Evolutionary conservation across 2,888 invertebrate genomes (phyloP).

Genomic region (Xylota sylvarum): DNA sequence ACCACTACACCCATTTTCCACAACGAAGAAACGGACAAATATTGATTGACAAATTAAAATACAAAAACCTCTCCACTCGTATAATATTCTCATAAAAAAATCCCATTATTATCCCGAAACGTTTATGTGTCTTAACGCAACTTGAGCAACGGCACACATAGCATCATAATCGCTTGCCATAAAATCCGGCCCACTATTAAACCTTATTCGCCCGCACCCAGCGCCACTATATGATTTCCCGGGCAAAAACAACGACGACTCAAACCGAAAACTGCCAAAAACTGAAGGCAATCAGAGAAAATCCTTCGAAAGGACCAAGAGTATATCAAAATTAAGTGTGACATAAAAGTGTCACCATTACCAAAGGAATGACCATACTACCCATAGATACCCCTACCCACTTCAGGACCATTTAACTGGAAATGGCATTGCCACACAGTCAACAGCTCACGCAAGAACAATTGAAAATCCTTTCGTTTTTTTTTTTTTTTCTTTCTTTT

Average conservation of each 20-base stretch:
- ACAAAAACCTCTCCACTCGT: slow-evolving; percentile 53
- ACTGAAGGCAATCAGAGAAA: slow-evolving; percentile 72
- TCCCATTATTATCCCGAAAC: slow-evolving; percentile 61
- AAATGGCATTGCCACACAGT: slow-evolving; percentile 57
- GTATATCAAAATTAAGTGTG: slow-evolving; percentile 77
- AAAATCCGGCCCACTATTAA: slow-evolving; percentile 62
- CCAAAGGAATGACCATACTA: slow-evolving; percentile 49
- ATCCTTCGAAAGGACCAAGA: slow-evolving; percentile 65
- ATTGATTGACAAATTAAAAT: slow-evolving; percentile 67
- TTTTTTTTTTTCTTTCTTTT: not conserved
- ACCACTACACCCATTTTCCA: slow-evolving; percentile 15
- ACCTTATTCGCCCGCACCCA: slow-evolving; percentile 21
- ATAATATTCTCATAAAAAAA: slow-evolving; percentile 71
- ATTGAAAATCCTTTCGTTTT: slow-evolving; percentile 65
- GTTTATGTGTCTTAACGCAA: slow-evolving; percentile 60
- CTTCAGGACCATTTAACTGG: slow-evolving; percentile 69
- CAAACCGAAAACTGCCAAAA: slow-evolving; percentile 54
- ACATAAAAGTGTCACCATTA: slow-evolving; percentile 74
- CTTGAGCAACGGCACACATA: slow-evolving; percentile 62
- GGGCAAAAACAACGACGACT: slow-evolving; percentile 12
- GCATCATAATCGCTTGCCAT: slow-evolving; percentile 67
- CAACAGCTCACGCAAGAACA: slow-evolving; percentile 70
- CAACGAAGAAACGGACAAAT: not conserved
- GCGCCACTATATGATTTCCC: slow-evolving; percentile 18
- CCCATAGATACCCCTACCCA: slow-evolving; percentile 35